Conservation (phyloP, 1,140 invertebrate genomes). For the Periplaneta americana region DNA sequence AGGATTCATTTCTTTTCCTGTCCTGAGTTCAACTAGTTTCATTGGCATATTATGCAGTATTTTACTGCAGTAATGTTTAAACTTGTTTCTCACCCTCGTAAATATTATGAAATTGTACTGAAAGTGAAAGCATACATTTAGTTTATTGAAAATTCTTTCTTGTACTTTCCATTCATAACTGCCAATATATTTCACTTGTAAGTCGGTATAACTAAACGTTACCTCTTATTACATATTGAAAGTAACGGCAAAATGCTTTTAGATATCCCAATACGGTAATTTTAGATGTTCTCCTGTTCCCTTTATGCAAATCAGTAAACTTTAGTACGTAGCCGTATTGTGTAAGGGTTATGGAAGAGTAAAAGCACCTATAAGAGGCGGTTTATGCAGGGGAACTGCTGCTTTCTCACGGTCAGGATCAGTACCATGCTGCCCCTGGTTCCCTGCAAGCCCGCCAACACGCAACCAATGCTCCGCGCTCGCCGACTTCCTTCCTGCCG, state of each 20-base stretch:
- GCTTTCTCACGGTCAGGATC: background rate
- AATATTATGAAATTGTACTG: too few relatives aligned
- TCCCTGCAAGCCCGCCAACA: background rate
- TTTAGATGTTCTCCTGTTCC: background rate
- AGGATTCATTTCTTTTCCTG: too few relatives aligned
- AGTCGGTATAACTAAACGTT: too few relatives aligned
- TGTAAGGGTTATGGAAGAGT: background rate
- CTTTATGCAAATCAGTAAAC: background rate
- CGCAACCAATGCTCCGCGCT: background rate
- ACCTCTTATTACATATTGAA: too few relatives aligned
- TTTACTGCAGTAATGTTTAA: too few relatives aligned
- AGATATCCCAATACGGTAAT: background rate
- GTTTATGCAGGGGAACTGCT: background rate
- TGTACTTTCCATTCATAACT: too few relatives aligned
- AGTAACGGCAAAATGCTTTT: background rate
- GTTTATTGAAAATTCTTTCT: too few relatives aligned
- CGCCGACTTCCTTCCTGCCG: background rate
- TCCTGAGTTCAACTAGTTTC: too few relatives aligned
- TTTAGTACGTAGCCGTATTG: background rate
- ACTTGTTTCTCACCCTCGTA: too few relatives aligned
- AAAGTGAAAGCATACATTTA: too few relatives aligned
- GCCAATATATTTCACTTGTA: too few relatives aligned
- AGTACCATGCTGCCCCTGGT: constrained; percentile 10
- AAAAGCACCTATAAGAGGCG: background rate
- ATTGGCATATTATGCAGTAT: too few relatives aligned